Conservation (phyloP, 1,140 invertebrate species). For the Bombus soroeensis region DNA sequence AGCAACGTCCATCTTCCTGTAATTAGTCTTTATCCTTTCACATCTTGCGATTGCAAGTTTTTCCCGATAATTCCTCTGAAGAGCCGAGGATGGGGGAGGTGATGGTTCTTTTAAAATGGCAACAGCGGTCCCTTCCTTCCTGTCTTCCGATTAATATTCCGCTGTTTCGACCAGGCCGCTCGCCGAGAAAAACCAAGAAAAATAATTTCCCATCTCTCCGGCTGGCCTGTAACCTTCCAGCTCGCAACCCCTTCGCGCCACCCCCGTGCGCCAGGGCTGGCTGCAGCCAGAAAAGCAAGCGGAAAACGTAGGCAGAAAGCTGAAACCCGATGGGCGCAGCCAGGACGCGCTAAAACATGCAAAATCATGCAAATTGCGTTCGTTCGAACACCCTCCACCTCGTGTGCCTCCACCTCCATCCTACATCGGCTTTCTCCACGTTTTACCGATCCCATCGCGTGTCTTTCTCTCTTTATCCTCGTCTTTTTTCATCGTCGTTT, state of each 20-base stretch:
- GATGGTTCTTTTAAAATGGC: neutral
- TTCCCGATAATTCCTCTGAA: neutral
- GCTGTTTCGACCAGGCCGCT: conserved; percentile 56
- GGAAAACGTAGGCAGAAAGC: conserved; percentile 79
- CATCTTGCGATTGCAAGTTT: neutral
- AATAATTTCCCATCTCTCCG: conserved; percentile 75
- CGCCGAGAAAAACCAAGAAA: conserved; percentile 77
- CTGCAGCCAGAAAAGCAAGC: conserved; percentile 79
- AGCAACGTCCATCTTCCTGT: neutral
- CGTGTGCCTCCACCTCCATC: conserved; percentile 31
- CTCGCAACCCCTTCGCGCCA: conserved; percentile 53
- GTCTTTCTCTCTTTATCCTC: conserved; percentile 26
- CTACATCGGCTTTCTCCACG: conserved; percentile 55
- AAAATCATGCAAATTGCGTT: conserved; percentile 83
- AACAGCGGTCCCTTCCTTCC: neutral
- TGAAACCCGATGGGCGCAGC: conserved; percentile 76
- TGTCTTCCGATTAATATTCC: conserved; percentile 36
- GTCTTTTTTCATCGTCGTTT: conserved; percentile 46
- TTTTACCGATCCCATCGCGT: conserved; percentile 50
- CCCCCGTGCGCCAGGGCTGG: conserved; percentile 21
- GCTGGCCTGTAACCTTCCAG: conserved; percentile 62
- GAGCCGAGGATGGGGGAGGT: neutral
- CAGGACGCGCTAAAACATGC: conserved; percentile 81
- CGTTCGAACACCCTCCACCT: conserved; percentile 67
- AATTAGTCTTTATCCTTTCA: neutral